phyloP scores from a whole-genome alignment of 2,888 invertebrate species.

The Cartodere bifasciata region DNA sequence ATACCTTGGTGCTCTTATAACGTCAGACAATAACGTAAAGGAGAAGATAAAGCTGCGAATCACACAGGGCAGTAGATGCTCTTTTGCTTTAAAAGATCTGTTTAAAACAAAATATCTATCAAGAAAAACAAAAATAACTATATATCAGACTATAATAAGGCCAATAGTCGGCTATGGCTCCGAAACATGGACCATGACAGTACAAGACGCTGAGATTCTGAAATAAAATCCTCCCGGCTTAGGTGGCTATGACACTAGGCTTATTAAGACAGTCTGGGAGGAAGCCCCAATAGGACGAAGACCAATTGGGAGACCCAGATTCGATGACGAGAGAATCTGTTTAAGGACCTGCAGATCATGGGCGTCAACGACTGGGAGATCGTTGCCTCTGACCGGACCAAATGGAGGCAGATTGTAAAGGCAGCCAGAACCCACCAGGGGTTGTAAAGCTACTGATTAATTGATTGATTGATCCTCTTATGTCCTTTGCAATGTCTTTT shows the following conservation, averaged over 20 bases:
- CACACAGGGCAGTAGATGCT: conserved; percentile 1
- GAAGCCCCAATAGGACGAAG: conserved; percentile 3
- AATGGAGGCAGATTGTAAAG: not conserved
- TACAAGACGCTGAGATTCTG: conserved; percentile 1
- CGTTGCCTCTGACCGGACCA: too few relatives aligned
- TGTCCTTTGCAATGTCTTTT: too few relatives aligned
- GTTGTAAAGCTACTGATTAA: conserved; percentile 4
- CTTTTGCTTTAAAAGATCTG: conserved; percentile 2
- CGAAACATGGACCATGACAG: conserved; percentile 4
- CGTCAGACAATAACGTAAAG: conserved; percentile 1
- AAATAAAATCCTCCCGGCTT: conserved; percentile 4
- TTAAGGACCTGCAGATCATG: conserved; percentile 2
- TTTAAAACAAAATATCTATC: conserved; percentile 2
- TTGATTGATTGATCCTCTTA: too few relatives aligned
- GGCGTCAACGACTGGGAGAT: too few relatives aligned
- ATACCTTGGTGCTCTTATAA: conserved; percentile 2
- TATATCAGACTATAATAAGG: conserved; percentile 3
- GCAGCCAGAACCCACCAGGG: conserved; percentile 2
- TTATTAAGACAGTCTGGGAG: conserved; percentile 5
- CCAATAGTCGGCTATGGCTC: conserved; percentile 5
- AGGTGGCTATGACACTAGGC: conserved; percentile 2
- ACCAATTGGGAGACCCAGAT: conserved; percentile 2
- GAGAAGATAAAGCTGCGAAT: conserved; percentile 3
- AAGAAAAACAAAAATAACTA: conserved; percentile 2
- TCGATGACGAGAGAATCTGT: not conserved